Base-by-base conservation (phyloP, 1,140 invertebrate genomes). In the Zaprionus vittiger region DNA sequence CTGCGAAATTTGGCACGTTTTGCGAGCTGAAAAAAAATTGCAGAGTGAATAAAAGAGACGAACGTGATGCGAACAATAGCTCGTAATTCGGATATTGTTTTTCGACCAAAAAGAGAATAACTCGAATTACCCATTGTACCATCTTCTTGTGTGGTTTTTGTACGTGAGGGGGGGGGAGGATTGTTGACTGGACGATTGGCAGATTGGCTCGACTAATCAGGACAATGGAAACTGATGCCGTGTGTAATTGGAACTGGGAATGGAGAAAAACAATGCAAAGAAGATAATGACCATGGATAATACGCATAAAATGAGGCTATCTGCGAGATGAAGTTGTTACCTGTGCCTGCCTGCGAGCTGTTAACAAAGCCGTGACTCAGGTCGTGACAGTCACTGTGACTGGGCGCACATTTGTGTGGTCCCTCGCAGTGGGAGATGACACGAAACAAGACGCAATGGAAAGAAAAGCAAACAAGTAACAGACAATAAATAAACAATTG, bases 401-500 rank as follows among this genome's bases (percentile, higher is more conserved):
- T 56, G 44, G 15, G 7, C n/a, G 37, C 20, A 22, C 28, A 31
- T 62, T 78, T 67, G 76, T 81, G 79, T 79, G 79, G 78, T 80
- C 78, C 65, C 47, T 26, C 44, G 44, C 75, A 67, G 54, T 85
- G 79, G 77, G 61, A 80, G 63, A 54, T 67, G 68, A 47, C n/a
- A 57, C 38, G 68, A 47, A 38, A 57, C 26, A 9, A 22, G 64
- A 66, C 59, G 76, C 77, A 31, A n/a, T 38, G 52, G 71, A 64
- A 76, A 60, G 68, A 72, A 76, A 85, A 83, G 59, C 83, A 89
- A 90, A 83, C 83, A 73, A 70, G 70, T 64, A 74, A 77, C 81
- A 90, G 81, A 90, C 81, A 85, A 90, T 89, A 90, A 90, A 85
- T 85, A 89, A 83, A 90, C 81, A 90, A 85, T 85, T 68, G 85